A percentile compares a stretch with the other conserved stretches of the same genome.
phyloP scores from a whole-genome alignment of 2,797 vertebrate species.

The Buceros bicornis region DNA sequence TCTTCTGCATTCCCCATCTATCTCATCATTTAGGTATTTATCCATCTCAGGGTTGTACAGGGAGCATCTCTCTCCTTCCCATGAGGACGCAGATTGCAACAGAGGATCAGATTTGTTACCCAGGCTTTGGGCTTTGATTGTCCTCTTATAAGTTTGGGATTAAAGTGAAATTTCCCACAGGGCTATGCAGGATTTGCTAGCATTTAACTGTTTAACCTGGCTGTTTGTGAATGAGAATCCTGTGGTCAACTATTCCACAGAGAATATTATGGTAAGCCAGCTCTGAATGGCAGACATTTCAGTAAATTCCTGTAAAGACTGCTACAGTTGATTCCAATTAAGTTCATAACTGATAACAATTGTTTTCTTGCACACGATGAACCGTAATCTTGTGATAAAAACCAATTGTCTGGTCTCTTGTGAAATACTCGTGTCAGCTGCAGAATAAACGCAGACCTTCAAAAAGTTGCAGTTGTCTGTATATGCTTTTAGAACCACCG shows the following conservation, averaged over 20 bases:
- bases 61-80: slow-evolving; percentile 94
- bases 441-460: slow-evolving; percentile 70
- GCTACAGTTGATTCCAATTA: slow-evolving; percentile 84
- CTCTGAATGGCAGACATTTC: slow-evolving; percentile 82
- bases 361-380: slow-evolving; percentile 78
- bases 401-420: slow-evolving; percentile 54
- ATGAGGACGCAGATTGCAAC: slow-evolving; percentile 94
- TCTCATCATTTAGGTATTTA: slow-evolving; percentile 99
- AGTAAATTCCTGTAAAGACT: slow-evolving; percentile 82
- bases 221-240: slow-evolving; percentile 91
- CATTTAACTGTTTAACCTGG: slow-evolving; percentile 99
- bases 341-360: slow-evolving; percentile 76
- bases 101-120: slow-evolving; percentile 99
- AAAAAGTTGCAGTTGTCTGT: slow-evolving; percentile 46
- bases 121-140: slow-evolving; percentile 99
- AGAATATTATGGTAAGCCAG: slow-evolving; percentile 89
- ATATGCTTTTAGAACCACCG: slow-evolving; percentile 46
- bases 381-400: slow-evolving; percentile 72
- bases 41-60: slow-evolving; percentile 95
- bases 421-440: slow-evolving; percentile 60
- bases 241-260: slow-evolving; percentile 91
- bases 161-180: slow-evolving; percentile 99
- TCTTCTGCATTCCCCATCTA: slow-evolving; percentile 96
- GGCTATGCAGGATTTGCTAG: slow-evolving; percentile 99
- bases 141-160: slow-evolving; percentile 99